phyloP scores from a whole-genome alignment of 2,113 vertebrate species.

The Caloenas nicobarica region DNA sequence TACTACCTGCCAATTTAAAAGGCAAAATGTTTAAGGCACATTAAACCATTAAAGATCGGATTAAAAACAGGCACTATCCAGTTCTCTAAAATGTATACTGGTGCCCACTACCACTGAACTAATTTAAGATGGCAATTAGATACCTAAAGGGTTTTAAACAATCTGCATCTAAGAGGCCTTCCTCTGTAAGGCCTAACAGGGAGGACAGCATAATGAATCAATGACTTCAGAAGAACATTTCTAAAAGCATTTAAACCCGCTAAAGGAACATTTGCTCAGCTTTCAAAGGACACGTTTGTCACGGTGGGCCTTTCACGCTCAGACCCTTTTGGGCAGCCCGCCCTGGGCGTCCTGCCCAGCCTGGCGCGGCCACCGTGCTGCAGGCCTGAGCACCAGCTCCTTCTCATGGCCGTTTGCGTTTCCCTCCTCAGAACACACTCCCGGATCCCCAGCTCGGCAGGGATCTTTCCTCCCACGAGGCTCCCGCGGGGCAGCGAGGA shows the following conservation, averaged over 20 bases:
- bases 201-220: neutral
- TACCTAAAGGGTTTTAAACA: neutral
- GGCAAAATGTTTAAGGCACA: neutral
- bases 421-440: neutral
- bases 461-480: fast-evolving
- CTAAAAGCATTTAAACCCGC: neutral
- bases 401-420: fast-evolving
- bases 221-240: neutral
- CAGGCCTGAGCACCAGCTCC: neutral
- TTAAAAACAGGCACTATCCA: neutral
- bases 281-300: neutral
- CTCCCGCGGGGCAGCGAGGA: fast-evolving
- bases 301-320: neutral
- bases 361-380: fast-evolving
- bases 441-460: neutral
- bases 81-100: neutral
- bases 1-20: neutral
- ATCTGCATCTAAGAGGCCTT: neutral
- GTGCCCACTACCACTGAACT: neutral
- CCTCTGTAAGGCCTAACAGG: neutral
- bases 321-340: neutral
- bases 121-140: neutral
- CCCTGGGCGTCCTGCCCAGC: neutral
- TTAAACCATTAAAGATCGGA: neutral
- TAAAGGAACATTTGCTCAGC: too few relatives aligned